Conservation (phyloP, 2,888 invertebrate genomes). For the Glaucopsyche alexis region DNA sequence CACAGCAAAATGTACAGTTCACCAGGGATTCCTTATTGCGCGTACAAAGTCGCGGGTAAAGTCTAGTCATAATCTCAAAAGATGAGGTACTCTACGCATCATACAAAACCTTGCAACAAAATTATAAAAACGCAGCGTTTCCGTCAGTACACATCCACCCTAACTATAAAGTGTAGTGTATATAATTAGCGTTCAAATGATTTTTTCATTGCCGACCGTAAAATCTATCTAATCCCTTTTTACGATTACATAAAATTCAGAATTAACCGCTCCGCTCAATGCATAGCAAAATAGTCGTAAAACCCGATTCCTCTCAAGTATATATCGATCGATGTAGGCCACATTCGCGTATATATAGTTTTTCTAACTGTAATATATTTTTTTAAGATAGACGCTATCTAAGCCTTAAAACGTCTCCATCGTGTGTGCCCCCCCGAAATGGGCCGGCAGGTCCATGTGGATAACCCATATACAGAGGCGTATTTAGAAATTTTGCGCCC, state of each 20-base stretch:
- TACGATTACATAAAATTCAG: conserved; percentile 46
- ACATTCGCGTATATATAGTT: conserved; percentile 32
- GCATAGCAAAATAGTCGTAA: conserved; percentile 45
- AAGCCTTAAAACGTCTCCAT: no score
- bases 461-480: no score
- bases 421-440: no score
- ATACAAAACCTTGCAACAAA: no score
- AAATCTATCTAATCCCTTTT: conserved; percentile 44
- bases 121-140: neutral
- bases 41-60: no score
- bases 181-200: conserved; percentile 32
- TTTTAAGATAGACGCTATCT: no score
- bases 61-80: no score
- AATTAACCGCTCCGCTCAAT: conserved; percentile 43
- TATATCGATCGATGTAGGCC: neutral
- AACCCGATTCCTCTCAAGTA: conserved; percentile 34
- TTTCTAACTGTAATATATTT: neutral
- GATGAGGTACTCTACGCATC: no score
- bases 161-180: neutral
- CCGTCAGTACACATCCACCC: neutral
- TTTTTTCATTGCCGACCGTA: conserved; percentile 44
- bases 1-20: no score
- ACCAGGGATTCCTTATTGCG: no score
- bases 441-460: no score
- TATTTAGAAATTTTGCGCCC: no score